Percentiles rank a stretch among this genome's conserved stretches.
Conservation (phyloP, 1,140 invertebrate genomes). For the Monochamus saltuarius region DNA sequence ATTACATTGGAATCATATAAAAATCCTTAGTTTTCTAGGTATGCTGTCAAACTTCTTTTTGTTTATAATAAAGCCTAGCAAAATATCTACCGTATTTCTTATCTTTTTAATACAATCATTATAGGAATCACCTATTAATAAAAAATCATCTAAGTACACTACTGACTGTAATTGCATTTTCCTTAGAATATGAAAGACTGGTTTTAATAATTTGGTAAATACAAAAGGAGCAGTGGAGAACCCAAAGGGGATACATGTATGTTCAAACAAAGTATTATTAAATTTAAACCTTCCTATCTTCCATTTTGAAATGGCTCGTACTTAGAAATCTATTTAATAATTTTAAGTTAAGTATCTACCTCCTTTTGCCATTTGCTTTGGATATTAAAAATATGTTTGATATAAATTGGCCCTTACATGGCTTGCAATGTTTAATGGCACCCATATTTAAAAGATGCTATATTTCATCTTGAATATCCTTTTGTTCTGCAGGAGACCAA, state of each 20-base stretch:
- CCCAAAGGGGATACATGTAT: conserved; percentile 23
- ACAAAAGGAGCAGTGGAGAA: conserved; percentile 36
- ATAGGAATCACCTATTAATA: conserved; percentile 30
- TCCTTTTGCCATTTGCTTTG: conserved; percentile 20
- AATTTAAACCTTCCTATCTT: conserved; percentile 19
- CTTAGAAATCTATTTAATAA: conserved; percentile 22
- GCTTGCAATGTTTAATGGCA: conserved; percentile 4
- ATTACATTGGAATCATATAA: conserved; percentile 29
- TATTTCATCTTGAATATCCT: background rate
- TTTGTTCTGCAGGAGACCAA: background rate
- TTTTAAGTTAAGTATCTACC: conserved; percentile 30
- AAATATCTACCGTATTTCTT: conserved; percentile 3
- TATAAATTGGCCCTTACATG: conserved; percentile 23
- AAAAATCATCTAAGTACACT: conserved; percentile 42
- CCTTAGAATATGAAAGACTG: conserved; percentile 13
- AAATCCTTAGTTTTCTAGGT: conserved; percentile 30
- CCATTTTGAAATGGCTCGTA: conserved; percentile 32
- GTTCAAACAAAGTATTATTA: conserved; percentile 9
- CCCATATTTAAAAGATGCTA: conserved; percentile 13
- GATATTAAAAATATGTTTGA: conserved; percentile 27
- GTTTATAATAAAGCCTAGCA: conserved; percentile 35
- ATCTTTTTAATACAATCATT: conserved; percentile 10
- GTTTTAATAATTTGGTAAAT: conserved; percentile 33
- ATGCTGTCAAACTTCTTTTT: conserved; percentile 30
- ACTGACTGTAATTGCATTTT: conserved; percentile 35